A percentile compares a stretch with the other conserved stretches of the same genome.
Evolutionary conservation across 2,888 invertebrate species (phyloP).

Genomic region (Andrena fulva): DNA sequence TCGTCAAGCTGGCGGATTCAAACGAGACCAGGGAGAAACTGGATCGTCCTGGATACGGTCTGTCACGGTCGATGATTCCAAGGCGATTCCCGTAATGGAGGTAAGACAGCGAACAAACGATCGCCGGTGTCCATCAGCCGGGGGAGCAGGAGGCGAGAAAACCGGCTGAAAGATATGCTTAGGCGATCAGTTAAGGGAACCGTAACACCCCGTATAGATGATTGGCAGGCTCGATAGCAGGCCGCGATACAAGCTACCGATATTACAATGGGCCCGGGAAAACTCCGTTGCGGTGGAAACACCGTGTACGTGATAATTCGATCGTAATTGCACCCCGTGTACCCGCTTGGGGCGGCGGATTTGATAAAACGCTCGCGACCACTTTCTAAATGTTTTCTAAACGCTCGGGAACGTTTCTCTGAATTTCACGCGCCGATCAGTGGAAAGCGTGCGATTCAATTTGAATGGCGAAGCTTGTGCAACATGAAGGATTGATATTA

Average conservation of each 20-base stretch:
- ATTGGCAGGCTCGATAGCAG: slow-evolving; percentile 17
- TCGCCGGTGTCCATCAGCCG: slow-evolving; percentile 56
- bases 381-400: slow-evolving; percentile 2
- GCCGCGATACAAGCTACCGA: slow-evolving; percentile 18
- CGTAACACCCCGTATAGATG: slow-evolving; percentile 30
- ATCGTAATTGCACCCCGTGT: slow-evolving; percentile 6
- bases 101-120: slow-evolving; percentile 63
- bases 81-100: slow-evolving; percentile 65
- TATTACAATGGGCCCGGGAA: slow-evolving; percentile 5
- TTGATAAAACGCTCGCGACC: background rate
- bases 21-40: slow-evolving; percentile 66
- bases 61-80: slow-evolving; percentile 71
- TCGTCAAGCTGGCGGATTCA: slow-evolving; percentile 59
- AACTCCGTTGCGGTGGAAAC: slow-evolving; percentile 10
- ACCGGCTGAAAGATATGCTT: slow-evolving; percentile 39
- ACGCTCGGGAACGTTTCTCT: background rate
- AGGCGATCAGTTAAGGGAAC: slow-evolving; percentile 46
- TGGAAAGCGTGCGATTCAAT: background rate
- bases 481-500: no score
- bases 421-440: no score
- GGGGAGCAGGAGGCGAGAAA: slow-evolving; percentile 44
- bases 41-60: slow-evolving; percentile 65
- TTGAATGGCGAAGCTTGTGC: no score
- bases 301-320: slow-evolving; percentile 16
- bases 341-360: background rate